phyloP scores from a whole-genome alignment of 2,113 vertebrate species.

The Poecile atricapillus region DNA sequence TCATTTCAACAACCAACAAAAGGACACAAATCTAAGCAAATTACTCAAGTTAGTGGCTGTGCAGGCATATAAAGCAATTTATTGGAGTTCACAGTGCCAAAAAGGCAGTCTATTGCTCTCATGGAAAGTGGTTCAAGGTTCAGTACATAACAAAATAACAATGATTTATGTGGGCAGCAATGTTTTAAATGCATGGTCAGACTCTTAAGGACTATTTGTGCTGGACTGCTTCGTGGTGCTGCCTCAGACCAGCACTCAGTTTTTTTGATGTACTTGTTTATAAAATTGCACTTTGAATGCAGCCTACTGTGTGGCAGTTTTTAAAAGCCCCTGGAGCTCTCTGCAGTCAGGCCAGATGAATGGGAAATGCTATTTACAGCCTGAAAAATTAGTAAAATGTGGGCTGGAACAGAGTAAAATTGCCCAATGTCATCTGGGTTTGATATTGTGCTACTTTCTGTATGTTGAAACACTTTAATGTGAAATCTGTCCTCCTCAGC shows the following conservation, averaged over 20 bases:
- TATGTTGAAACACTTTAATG: neutral
- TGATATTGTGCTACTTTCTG: neutral
- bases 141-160: neutral
- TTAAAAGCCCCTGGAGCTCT: neutral
- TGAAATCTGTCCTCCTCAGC: neutral
- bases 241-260: neutral
- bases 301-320: neutral
- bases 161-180: neutral
- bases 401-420: neutral
- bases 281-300: neutral
- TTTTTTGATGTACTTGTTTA: neutral
- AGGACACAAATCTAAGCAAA: neutral
- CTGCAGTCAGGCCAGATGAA: neutral
- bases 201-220: neutral
- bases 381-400: neutral
- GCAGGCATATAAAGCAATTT: neutral
- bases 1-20: neutral
- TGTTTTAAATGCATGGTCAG: neutral
- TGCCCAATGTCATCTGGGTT: neutral
- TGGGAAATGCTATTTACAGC: neutral
- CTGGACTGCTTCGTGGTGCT: neutral
- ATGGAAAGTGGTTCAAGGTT: slow-evolving; percentile 8
- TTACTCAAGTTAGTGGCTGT: neutral
- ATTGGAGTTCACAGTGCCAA: neutral
- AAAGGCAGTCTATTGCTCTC: neutral